These are phyloP conservation scores for Halcyon chelicuti DNA, from an alignment of 2,797 vertebrate genomes.

Conservation along the genomic window DNA sequence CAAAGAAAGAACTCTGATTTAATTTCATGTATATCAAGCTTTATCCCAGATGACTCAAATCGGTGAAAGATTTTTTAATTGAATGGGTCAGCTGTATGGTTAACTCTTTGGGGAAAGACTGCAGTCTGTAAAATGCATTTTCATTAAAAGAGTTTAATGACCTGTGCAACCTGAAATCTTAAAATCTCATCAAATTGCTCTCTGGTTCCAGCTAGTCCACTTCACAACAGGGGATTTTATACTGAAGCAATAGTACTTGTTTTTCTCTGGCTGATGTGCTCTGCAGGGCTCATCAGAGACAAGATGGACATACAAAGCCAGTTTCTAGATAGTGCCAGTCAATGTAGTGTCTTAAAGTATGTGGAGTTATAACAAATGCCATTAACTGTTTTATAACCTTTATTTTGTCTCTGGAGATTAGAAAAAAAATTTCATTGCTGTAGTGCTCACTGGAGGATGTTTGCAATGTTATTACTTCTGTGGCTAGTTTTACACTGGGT, in stretches of 20 bases:
- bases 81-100: slow-evolving; percentile 1
- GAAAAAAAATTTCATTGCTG: neutral
- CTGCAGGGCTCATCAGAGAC: neutral
- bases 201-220: neutral
- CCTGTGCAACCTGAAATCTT: neutral
- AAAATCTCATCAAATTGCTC: neutral
- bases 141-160: slow-evolving; percentile 40
- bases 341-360: neutral
- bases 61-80: slow-evolving; percentile 17
- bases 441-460: neutral
- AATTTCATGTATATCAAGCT: neutral
- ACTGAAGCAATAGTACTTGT: neutral
- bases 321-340: neutral
- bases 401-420: neutral
- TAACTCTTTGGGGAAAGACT: slow-evolving; percentile 8
- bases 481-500: neutral
- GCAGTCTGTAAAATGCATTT: neutral
- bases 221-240: neutral
- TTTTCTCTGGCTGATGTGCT: neutral
- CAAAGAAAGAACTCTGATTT: slow-evolving; percentile 14
- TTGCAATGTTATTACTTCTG: neutral
- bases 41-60: neutral
- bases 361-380: neutral
- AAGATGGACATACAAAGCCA: neutral
- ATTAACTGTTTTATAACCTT: neutral